These are phyloP conservation scores for Cantharis rustica DNA, from an alignment of 2,888 invertebrate species.

Conservation along the genomic window DNA sequence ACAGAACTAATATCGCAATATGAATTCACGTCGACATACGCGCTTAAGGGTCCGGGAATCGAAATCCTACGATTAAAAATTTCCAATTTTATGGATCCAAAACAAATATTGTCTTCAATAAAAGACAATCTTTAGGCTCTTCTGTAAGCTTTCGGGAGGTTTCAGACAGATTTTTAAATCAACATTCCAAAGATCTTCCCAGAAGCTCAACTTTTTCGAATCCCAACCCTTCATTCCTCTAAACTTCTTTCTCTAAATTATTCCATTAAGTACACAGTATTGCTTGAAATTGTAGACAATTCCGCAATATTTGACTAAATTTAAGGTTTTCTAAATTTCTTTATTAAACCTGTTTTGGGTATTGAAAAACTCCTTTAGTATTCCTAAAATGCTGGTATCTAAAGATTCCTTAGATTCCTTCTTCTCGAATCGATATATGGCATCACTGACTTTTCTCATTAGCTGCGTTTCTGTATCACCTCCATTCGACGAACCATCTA, in stretches of 20 bases:
- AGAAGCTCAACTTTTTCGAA: not conserved
- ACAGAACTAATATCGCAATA: not conserved
- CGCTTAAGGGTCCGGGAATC: not conserved
- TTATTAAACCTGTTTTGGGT: constrained; percentile 39
- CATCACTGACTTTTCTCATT: constrained; percentile 46
- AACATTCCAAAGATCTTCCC: not conserved
- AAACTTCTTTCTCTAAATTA: not conserved
- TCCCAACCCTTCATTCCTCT: not conserved
- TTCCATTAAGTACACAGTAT: not conserved
- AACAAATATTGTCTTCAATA: not conserved
- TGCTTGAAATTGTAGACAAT: not conserved
- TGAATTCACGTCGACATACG: not conserved
- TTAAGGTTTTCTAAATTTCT: not conserved
- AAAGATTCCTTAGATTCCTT: constrained; percentile 46
- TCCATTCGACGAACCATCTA: constrained; percentile 13
- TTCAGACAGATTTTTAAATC: not conserved
- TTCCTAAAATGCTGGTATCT: constrained; percentile 48
- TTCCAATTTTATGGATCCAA: not conserved
- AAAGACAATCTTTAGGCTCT: not conserved
- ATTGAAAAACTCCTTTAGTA: constrained; percentile 50
- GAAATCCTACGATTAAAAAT: not conserved
- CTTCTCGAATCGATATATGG: constrained; percentile 48
- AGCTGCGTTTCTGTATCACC: constrained; percentile 39
- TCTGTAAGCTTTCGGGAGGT: not conserved
- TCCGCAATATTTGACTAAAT: constrained; percentile 10